These are phyloP conservation scores for Aphidius ervi DNA, from an alignment of 1,140 invertebrate genomes.

Conservation along the genomic window DNA sequence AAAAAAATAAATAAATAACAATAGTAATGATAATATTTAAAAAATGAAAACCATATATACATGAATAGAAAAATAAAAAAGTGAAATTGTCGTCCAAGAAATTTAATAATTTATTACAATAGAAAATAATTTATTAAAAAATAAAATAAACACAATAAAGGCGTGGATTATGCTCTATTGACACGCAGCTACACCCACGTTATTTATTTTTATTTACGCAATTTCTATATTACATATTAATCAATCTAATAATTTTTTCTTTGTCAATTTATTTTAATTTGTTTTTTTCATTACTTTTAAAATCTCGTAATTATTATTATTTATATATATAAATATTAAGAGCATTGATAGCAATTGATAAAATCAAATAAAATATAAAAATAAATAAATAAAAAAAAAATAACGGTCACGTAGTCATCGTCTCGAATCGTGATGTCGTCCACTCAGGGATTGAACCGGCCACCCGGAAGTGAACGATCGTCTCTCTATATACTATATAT, in stretches of 20 bases:
- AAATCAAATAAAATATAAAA: too few species aligned
- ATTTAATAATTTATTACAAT: too few species aligned
- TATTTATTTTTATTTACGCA: constrained; percentile 8
- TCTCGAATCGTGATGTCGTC: constrained; percentile 8
- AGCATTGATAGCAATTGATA: too few species aligned
- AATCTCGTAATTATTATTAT: background rate
- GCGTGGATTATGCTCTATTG: constrained; percentile 8
- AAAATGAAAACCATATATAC: background rate
- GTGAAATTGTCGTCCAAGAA: too few species aligned
- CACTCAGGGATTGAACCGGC: background rate
- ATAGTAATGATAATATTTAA: background rate
- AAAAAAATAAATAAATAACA: background rate
- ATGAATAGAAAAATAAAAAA: background rate
- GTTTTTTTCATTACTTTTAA: background rate
- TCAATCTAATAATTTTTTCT: background rate
- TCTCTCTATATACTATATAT: background rate
- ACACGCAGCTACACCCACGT: constrained; percentile 5
- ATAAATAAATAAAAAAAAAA: too few species aligned
- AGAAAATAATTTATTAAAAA: background rate
- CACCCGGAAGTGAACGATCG: constrained; percentile 5
- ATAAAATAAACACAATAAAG: background rate
- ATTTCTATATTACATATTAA: constrained; percentile 3
- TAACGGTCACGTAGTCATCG: background rate
- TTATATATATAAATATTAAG: too few species aligned
- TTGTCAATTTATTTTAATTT: background rate